A percentile compares a stretch with the other conserved stretches of the same genome.
phyloP scores from a whole-genome alignment of 2,797 vertebrate species.

The Phoebastria nigripes region DNA sequence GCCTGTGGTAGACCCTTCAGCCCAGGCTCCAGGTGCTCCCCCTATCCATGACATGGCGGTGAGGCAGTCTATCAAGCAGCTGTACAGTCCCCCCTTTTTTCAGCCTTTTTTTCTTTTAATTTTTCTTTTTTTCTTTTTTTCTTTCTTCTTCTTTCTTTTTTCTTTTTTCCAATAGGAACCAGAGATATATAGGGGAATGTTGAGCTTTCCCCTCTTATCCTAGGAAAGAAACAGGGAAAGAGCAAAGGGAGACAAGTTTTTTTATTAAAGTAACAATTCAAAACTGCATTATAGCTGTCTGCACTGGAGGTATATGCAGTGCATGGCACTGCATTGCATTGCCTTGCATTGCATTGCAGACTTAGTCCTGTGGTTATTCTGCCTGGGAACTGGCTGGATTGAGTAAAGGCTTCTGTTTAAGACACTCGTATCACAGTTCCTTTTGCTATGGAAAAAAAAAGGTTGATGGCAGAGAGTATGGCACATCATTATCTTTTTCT shows the following conservation, averaged over 20 bases:
- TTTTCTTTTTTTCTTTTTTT: fast-evolving
- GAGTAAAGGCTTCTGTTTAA: background rate
- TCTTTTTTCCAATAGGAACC: fast-evolving
- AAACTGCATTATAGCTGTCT: background rate
- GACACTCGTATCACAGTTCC: background rate
- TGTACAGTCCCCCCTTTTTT: background rate
- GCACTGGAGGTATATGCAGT: background rate
- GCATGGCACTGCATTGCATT: background rate
- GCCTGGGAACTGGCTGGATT: background rate
- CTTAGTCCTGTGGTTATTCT: background rate
- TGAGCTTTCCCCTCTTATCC: background rate
- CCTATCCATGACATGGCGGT: fast-evolving
- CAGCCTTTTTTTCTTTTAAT: background rate
- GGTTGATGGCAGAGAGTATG: background rate
- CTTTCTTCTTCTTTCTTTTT: fast-evolving
- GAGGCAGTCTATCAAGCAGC: background rate
- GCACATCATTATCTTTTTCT: background rate
- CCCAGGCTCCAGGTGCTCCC: background rate
- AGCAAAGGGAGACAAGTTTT: background rate
- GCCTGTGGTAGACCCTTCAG: fast-evolving
- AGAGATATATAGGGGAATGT: background rate
- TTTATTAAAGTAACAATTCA: background rate
- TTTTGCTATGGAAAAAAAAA: background rate
- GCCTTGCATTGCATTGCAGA: background rate
- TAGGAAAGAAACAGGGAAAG: background rate